Evolutionary conservation across 2,888 invertebrate species (phyloP), one percentile per base, ranked within the genome.

Genomic region (Drosophila barbarae): DNA sequence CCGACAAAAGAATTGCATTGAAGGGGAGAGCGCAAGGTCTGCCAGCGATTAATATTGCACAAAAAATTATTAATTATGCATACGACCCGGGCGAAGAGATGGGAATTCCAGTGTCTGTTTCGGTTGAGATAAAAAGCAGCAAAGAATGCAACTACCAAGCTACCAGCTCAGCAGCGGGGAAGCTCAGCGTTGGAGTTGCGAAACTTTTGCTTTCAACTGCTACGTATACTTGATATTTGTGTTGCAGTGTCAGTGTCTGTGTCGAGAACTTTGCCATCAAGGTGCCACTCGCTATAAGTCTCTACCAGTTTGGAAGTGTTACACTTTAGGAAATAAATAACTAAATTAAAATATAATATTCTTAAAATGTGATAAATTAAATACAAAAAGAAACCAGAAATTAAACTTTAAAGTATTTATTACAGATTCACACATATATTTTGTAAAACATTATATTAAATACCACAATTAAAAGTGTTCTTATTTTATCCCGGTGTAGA

Each of bases 61-160:
- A 13, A 13, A 56, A 56, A 57, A 54, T 71, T 67, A 68, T 70
- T 74, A 83, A 77, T 80, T 72, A 77, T 74, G 53, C 58, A 77
- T 54, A 32, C 58, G 54, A 41, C 23, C 9, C 42, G 15, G 44
- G 36, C 23, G 10, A 15, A 44, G n/a, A 42, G 28, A 60, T 35
- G 44, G 51, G 34, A 41, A 42, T 41, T 51, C 32, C 51, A 32
- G 51, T 68, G 71, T 52, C 52, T 60, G 51, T 44, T 55, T 53
- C 35, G 38, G 21, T 15, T 9, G 26, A 61, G 65, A 76, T 69
- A 71, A 71, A 68, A 68, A 34, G 23, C 21, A 35, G 56, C 30
- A 69, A 28, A 28, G 65, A 53, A 63, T 64, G 35, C 56, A 50
- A 10, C 28, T 35, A 3, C 34, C 18, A 28, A 34, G 9, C 30